Conservation (phyloP, 2,888 invertebrate genomes). For the Acleris literana region DNA sequence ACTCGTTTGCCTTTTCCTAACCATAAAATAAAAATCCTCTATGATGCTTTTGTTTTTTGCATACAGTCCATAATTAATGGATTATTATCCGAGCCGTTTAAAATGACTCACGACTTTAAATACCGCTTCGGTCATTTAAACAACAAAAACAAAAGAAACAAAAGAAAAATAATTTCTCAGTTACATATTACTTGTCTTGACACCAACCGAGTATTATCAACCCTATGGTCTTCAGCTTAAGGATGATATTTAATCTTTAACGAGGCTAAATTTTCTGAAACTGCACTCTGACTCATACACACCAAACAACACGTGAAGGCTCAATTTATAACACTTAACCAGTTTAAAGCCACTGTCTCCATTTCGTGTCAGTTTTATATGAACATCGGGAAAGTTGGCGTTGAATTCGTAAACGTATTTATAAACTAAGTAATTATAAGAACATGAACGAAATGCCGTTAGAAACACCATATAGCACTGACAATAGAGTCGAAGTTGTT, state of each 20-base stretch:
- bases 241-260: background rate
- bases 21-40: background rate
- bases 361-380: no score
- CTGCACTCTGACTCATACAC: conserved; percentile 29
- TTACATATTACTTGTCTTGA: no score
- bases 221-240: background rate
- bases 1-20: no score
- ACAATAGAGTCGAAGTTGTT: conserved; percentile 8
- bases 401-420: conserved; percentile 23
- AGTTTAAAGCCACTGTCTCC: no score
- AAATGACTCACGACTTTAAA: background rate
- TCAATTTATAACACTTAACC: conserved; percentile 36
- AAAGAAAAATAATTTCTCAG: conserved; percentile 22
- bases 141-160: conserved; percentile 7
- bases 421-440: conserved; percentile 35
- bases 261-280: conserved; percentile 14
- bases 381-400: no score
- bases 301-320: conserved; percentile 29
- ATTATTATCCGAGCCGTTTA: background rate
- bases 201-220: background rate
- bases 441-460: background rate
- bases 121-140: conserved; percentile 5
- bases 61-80: background rate
- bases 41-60: background rate
- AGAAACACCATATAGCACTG: background rate